phyloP scores from a whole-genome alignment of 2,797 vertebrate genomes.

The Distichodus sexfasciatus region DNA sequence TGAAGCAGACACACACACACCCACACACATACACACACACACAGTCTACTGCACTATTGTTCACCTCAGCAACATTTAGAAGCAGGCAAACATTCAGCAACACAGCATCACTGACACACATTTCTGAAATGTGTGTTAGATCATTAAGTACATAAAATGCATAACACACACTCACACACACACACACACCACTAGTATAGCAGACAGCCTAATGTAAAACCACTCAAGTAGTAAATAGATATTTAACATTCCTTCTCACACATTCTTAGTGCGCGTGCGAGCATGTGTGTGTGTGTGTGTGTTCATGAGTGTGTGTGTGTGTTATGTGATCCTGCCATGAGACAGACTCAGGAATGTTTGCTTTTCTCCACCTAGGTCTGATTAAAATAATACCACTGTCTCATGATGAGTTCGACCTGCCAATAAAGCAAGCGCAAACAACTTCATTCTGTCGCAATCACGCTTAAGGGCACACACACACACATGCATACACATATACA shows the following conservation, averaged over 20 bases:
- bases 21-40: constrained; percentile 27
- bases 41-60: background rate
- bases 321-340: constrained; percentile 39
- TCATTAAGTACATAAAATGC: background rate
- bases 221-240: constrained; percentile 11
- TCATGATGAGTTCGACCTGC: constrained; percentile 15
- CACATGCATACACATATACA: background rate
- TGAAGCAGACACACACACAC: constrained; percentile 54
- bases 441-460: constrained; percentile 41
- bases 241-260: constrained; percentile 13
- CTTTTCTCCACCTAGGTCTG: constrained; percentile 42
- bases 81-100: background rate
- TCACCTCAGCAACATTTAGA: background rate
- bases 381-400: constrained; percentile 36
- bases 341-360: constrained; percentile 39
- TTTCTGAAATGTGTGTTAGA: no score
- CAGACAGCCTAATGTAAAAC: background rate
- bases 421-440: constrained; percentile 41
- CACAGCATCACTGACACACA: constrained; percentile 21
- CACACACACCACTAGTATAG: background rate
- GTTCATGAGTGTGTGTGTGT: constrained; percentile 17
- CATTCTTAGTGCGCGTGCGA: constrained; percentile 4
- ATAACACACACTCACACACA: background rate
- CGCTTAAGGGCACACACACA: constrained; percentile 18
- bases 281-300: constrained; percentile 6